Evolutionary conservation across 2,797 vertebrate genomes (phyloP), one percentile per base, ranked within the genome.

Genomic region (Pterois miles): DNA sequence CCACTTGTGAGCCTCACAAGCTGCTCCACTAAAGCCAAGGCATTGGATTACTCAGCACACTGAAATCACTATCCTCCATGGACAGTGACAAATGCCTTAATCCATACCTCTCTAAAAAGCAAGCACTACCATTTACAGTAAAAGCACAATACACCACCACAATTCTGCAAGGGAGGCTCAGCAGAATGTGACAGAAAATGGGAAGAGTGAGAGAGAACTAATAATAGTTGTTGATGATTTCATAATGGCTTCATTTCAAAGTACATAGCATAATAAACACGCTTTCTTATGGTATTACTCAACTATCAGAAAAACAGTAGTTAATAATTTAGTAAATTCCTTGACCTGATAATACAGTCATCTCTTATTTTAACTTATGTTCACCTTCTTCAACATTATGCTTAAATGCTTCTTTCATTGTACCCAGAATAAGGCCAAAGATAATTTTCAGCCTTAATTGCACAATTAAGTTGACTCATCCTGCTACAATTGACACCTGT

Each of bases 21-120:
- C 31, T 46, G 59, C 31, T 71, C 48, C 50, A 53, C 48, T 66
- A 53, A 53, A 18, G 23, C 38, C 6, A 46, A 69, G 11, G 65
- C 54, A 70, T 16, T 81, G 69, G 33, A 74, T 74, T 68, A 77
- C 71, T 78, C 74, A 54, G 74, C 50, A 69, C 69, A 71, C 53
- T 80, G 11, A 40, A 23, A 23, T 70, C 79, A 57, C 68, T 58
- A 18, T 72, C 38, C 53, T 72, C 65, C 13, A 66, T 31, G 13
- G 70, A 74, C 63, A 46, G 7, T 67, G 74, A 80, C 66, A 78
- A 73, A 86, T 81, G 57, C 23, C 54, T 67, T 65, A 65, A 81
- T 83, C 80, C 38, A 76, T 76, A 76, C 52, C 68, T 27, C 52
- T 80, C 52, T 70, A 43, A 70, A 77, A 76, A 25, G 27, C 53